Evolutionary conservation across 2,797 vertebrate species (phyloP).

Genomic region (Sebastes alutus): DNA sequence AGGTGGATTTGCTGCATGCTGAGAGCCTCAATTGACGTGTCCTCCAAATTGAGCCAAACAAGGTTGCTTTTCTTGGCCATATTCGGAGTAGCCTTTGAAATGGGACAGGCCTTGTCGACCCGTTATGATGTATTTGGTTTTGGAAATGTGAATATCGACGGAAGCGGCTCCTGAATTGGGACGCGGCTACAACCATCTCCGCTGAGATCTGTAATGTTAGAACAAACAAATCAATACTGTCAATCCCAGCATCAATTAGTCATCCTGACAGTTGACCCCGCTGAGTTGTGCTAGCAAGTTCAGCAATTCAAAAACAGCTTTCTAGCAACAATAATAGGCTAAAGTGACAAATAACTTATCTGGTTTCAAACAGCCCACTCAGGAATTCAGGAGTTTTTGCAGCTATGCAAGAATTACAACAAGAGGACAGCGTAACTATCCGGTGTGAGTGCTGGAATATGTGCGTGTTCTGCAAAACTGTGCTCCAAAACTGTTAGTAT

Average conservation of each 20-base stretch:
- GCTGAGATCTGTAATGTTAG: conserved; percentile 20
- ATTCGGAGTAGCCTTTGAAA: conserved; percentile 9
- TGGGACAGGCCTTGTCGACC: neutral
- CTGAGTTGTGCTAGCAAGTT: conserved; percentile 17
- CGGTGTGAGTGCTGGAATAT: neutral
- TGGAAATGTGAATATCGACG: neutral
- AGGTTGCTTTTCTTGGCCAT: neutral
- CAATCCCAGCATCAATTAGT: conserved; percentile 52
- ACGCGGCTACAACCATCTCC: neutral
- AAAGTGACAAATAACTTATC: conserved; percentile 18
- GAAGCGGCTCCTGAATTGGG: conserved; percentile 7
- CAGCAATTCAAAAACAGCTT: conserved; percentile 22
- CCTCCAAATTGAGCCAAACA: conserved; percentile 14
- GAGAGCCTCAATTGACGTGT: neutral
- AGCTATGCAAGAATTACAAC: neutral
- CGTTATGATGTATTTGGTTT: conserved; percentile 25
- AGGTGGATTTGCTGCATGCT: neutral
- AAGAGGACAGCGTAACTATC: neutral
- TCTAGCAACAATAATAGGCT: conserved; percentile 12
- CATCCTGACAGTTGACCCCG: conserved; percentile 49
- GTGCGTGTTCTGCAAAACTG: conserved; percentile 10
- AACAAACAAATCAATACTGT: conserved; percentile 51
- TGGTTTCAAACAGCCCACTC: conserved; percentile 23
- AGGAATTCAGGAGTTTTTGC: conserved; percentile 17
- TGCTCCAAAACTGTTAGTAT: neutral